A percentile compares a stretch with the other conserved stretches of the same genome.
Conservation (phyloP, 2,113 vertebrate genomes). For the Cryptotis parvus region DNA sequence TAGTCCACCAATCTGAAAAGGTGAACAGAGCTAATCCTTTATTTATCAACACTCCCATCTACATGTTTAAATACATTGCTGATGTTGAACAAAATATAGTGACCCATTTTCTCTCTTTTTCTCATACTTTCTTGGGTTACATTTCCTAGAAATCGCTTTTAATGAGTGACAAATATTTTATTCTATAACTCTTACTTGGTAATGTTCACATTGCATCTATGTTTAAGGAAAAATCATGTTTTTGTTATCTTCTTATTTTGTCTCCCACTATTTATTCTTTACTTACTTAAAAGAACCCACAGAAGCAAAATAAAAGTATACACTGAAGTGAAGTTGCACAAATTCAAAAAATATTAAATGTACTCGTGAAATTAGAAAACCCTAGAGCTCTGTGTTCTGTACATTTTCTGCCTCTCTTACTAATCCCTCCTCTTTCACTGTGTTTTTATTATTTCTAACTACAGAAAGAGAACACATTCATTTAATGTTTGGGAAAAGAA, state of each 20-base stretch:
- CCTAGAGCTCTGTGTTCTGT: neutral
- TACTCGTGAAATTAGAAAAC: neutral
- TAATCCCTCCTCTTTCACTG: neutral
- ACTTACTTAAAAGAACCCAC: neutral
- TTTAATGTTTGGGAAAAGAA: slow-evolving; percentile 22
- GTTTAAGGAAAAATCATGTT: slow-evolving; percentile 21
- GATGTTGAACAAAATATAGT: slow-evolving; percentile 42
- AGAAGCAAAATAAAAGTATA: neutral
- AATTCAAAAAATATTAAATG: slow-evolving; percentile 12
- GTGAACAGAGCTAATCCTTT: too few species aligned
- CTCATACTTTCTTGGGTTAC: neutral
- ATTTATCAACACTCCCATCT: neutral
- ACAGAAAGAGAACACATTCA: slow-evolving; percentile 33
- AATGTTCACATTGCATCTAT: neutral
- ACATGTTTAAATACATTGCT: neutral
- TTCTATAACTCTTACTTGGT: neutral
- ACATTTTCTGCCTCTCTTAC: neutral
- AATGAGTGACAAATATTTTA: neutral
- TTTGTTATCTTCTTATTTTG: neutral
- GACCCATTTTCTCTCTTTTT: neutral
- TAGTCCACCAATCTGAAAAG: too few species aligned
- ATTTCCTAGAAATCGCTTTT: neutral
- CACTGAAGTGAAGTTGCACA: neutral
- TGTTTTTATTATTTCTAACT: neutral
- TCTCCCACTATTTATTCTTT: neutral